A percentile compares a stretch with the other conserved stretches of the same genome.
Conservation (phyloP, 1,140 invertebrate genomes). For the Pomacea maculata region DNA sequence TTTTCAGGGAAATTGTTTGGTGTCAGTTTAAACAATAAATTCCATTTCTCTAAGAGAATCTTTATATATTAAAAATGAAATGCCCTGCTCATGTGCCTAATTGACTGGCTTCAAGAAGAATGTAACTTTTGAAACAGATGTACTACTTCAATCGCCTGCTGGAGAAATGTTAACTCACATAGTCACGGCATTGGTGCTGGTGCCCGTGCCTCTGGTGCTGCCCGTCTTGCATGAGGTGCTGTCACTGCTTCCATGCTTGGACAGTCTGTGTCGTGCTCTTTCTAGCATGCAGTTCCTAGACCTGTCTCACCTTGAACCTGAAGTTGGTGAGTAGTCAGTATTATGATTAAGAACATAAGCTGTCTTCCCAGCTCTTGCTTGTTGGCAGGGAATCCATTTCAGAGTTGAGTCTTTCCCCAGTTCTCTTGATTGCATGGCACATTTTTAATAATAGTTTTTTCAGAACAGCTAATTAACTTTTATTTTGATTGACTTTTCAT, state of each 20-base stretch:
- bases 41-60: no score
- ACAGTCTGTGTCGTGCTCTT: slow-evolving; percentile 69
- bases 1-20: background rate
- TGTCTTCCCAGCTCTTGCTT: no score
- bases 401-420: no score
- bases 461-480: no score
- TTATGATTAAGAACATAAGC: no score
- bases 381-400: no score
- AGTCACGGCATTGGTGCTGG: slow-evolving; percentile 70
- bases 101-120: background rate
- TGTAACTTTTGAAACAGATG: slow-evolving; percentile 53
- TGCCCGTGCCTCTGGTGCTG: slow-evolving; percentile 62
- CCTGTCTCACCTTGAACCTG: slow-evolving; percentile 59
- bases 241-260: slow-evolving; percentile 68
- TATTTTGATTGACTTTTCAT: no score
- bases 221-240: slow-evolving; percentile 68
- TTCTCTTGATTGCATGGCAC: no score
- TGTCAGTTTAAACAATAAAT: background rate
- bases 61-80: background rate
- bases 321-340: slow-evolving; percentile 8
- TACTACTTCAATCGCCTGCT: slow-evolving; percentile 68
- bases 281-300: slow-evolving; percentile 64
- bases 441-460: no score
- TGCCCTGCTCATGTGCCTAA: no score
- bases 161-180: slow-evolving; percentile 72